Evolutionary conservation across 2,888 invertebrate species (phyloP).

Genomic region (Dioctria rufipes): DNA sequence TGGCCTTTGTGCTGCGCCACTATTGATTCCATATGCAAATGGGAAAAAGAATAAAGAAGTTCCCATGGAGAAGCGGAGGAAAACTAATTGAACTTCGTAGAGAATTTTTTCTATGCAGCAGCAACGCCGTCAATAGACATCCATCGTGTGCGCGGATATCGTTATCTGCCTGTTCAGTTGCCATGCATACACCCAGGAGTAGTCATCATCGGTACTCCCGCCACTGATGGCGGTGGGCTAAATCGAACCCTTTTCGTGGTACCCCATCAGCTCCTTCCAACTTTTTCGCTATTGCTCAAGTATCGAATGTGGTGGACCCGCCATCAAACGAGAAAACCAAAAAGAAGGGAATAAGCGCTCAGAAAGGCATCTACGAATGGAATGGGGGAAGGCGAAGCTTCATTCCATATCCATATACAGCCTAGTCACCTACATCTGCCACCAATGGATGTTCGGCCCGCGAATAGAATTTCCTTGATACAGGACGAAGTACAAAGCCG

Average conservation of each 20-base stretch:
- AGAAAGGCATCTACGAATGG: conserved; percentile 18
- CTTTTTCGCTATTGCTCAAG: conserved; percentile 37
- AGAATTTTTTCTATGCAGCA: conserved; percentile 54
- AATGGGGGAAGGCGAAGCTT: not conserved
- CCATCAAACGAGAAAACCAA: conserved; percentile 48
- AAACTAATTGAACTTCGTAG: conserved; percentile 58
- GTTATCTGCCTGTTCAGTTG: conserved; percentile 47
- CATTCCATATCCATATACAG: not conserved
- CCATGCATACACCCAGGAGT: conserved; percentile 22
- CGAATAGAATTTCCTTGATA: conserved; percentile 55
- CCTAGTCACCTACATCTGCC: conserved; percentile 45
- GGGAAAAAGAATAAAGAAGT: conserved; percentile 49
- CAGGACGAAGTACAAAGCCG: conserved; percentile 28
- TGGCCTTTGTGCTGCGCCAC: conserved; percentile 34
- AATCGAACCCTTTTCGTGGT: conserved; percentile 47
- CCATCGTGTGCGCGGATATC: conserved; percentile 54
- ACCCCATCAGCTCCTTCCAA: not conserved
- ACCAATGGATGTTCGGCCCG: conserved; percentile 54
- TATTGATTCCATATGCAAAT: conserved; percentile 49
- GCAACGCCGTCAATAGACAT: conserved; percentile 54
- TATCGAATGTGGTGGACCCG: conserved; percentile 50
- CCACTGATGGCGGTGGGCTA: not conserved
- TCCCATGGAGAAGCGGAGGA: conserved; percentile 40
- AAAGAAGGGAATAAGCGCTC: conserved; percentile 50
- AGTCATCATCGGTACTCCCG: not conserved